phyloP scores from a whole-genome alignment of 1,140 invertebrate genomes.

The Drosophila micromelanica region DNA sequence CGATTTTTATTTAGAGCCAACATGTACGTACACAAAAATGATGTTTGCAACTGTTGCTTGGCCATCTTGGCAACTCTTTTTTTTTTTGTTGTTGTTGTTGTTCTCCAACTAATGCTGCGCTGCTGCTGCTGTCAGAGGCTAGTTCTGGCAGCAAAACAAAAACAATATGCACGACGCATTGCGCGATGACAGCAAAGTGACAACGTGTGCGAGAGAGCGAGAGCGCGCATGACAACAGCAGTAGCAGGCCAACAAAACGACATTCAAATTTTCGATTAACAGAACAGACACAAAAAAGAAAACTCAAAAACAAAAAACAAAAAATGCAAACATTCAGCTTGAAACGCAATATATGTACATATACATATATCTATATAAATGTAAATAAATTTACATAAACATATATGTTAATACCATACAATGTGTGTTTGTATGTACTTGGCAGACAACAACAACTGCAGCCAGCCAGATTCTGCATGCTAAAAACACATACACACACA shows the following conservation, averaged over 20 bases:
- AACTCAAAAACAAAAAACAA: constrained; percentile 13
- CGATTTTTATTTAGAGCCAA: neutral
- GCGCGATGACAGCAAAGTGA: constrained; percentile 25
- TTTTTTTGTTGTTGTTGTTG: no score
- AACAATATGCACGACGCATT: constrained; percentile 58
- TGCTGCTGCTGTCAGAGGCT: constrained; percentile 11
- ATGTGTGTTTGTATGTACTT: constrained; percentile 21
- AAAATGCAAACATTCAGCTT: constrained; percentile 23
- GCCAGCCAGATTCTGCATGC: constrained; percentile 33
- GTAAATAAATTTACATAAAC: constrained; percentile 8
- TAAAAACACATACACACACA: constrained; percentile 7
- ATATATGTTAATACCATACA: constrained; percentile 5
- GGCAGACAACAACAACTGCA: constrained; percentile 44
- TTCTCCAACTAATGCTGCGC: neutral
- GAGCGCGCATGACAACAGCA: constrained; percentile 59
- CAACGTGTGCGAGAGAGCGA: constrained; percentile 27
- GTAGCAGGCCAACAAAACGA: constrained; percentile 29
- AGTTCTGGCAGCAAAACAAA: constrained; percentile 68
- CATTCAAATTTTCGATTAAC: constrained; percentile 42
- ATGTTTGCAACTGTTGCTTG: constrained; percentile 52
- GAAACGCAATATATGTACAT: constrained; percentile 30
- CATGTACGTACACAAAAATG: neutral
- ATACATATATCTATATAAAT: constrained; percentile 16
- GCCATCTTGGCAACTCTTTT: constrained; percentile 30
- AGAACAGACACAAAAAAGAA: constrained; percentile 36